Base-by-base conservation (phyloP, 2,888 invertebrate species). In the Lagria hirta region DNA sequence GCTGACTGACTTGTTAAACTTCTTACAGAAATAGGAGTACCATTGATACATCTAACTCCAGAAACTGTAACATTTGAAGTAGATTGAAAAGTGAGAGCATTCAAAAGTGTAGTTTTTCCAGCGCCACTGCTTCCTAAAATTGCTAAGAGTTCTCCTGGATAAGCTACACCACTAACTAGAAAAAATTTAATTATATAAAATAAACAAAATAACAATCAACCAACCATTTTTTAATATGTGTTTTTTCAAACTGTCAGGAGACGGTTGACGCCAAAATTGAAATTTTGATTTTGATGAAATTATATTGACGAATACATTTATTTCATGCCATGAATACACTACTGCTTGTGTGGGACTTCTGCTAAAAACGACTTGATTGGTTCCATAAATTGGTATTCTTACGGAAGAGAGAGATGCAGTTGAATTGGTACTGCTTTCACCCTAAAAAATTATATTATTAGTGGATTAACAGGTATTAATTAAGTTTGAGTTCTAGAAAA, bases 21-120 rank as follows among this genome's bases (percentile, higher is more conserved):
- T 45, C 81, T 82, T 8, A 85, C 79, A 6, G 82, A 81, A 1
- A 88, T 83, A 2, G 83, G 82, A 58, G 81, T 78, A 0, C 92
- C 93, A 62, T 95, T 95, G 8, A 91, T 71, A 35, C 76, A 76
- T 54, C 79, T 68, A 13, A 71, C 64, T 6, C 81, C 81, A 7
- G 74, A 74, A 24, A 86, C 78, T 10, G 81, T 78, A 2, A 89
- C 78, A 2, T 83, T 83, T 15, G 79, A 75, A 0, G 82, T 76
- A n/a, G 86, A 84, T 13, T 90, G 80, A 68, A 87, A 88, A 3
- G 92, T 93, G 49, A 97, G 69, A 0, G 91, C 83, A 70, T 97
- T 96, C 42, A 97, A 74, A 2, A 97, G 79, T 0, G 95, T 96
- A 0, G 96, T 95, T 74, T 97, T 97, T 1, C 96, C 96, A 0